Base-by-base conservation (phyloP, 2,113 vertebrate genomes). In the Montifringilla adamsi region DNA sequence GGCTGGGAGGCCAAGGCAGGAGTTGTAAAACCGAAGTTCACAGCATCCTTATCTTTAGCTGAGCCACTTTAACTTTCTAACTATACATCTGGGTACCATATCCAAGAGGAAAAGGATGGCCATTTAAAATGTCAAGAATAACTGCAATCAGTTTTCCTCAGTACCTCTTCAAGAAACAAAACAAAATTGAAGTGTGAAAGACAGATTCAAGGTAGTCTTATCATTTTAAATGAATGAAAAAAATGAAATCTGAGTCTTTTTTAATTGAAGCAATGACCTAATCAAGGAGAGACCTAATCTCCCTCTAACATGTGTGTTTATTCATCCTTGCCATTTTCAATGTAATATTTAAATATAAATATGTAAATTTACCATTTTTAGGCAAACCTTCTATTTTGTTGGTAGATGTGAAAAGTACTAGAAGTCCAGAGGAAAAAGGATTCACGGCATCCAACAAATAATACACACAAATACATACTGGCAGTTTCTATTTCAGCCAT, bases 41-140 rank as follows among this genome's bases (percentile, higher is more conserved):
- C 82, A 74, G 85, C 83, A 93, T 91, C 92, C 90, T 95, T 94
- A 93, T 93, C 88, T 93, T 88, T 92, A 92, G 73, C 76, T 56
- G 73, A 96, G 76, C 80, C 93, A 95, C 92, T 95, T 96, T 86
- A 95, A 93, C 84, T 93, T 96, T 95, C 93, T 92, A 96, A 97
- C 90, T 94, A 75, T 88, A 90, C 94, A 95, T 94, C 90, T 86
- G 90, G 95, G 94, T 93, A 86, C 90, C 92, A 90, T 90, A 94
- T 83, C 82, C 83, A 93, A 74, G 85, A 95, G 85, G 83, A 95
- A 95, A 90, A 90, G 69, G 56, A 96, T 49, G 86, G 92, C 33
- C 89, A 90, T 96, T 93, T 84, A 92, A 96, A 90, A 96, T 35
- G 92, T 90, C 94, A 96, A 75, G 89, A 93, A 92, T 89, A 93